Conservation (phyloP, 2,113 vertebrate species). For the Bostrychus sinensis region DNA sequence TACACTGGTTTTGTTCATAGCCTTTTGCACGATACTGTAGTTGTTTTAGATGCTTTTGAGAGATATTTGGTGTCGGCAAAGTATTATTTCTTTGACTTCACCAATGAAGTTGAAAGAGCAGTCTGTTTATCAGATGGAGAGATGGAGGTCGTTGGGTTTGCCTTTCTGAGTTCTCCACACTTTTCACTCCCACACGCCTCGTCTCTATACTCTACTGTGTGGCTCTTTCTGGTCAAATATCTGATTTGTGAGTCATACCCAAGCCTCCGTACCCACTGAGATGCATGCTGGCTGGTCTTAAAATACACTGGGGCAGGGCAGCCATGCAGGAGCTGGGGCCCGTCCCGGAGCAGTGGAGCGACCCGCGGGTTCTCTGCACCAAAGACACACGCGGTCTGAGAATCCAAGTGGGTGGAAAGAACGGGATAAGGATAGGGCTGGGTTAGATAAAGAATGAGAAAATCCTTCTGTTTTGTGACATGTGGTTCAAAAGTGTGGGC, state of each 20-base stretch:
- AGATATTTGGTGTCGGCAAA: conserved; percentile 50
- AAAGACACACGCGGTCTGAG: conserved; percentile 57
- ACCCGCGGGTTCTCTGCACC: conserved; percentile 57
- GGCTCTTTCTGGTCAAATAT: conserved; percentile 76
- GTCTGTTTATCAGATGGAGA: conserved; percentile 76
- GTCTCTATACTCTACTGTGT: conserved; percentile 63
- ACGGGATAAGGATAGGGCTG: conserved; percentile 57
- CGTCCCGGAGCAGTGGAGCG: conserved; percentile 46
- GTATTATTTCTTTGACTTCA: conserved; percentile 59
- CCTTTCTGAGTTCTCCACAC: conserved; percentile 74
- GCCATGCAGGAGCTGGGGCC: conserved; percentile 55
- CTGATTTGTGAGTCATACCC: conserved; percentile 76
- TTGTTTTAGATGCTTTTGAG: too few relatives aligned
- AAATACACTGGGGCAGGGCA: conserved; percentile 73
- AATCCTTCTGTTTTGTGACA: conserved; percentile 66
- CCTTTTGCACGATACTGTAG: too few relatives aligned
- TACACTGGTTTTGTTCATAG: too few relatives aligned
- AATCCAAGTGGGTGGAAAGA: conserved; percentile 59
- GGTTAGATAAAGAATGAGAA: conserved; percentile 65
- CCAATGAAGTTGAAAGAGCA: conserved; percentile 62
- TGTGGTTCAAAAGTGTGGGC: conserved; percentile 51
- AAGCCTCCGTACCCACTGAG: conserved; percentile 66
- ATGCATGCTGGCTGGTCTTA: conserved; percentile 70
- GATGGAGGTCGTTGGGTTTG: conserved; percentile 69
- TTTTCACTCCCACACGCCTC: conserved; percentile 69